Base-by-base conservation (phyloP, 2,113 vertebrate species). In the Hylia prasina region DNA sequence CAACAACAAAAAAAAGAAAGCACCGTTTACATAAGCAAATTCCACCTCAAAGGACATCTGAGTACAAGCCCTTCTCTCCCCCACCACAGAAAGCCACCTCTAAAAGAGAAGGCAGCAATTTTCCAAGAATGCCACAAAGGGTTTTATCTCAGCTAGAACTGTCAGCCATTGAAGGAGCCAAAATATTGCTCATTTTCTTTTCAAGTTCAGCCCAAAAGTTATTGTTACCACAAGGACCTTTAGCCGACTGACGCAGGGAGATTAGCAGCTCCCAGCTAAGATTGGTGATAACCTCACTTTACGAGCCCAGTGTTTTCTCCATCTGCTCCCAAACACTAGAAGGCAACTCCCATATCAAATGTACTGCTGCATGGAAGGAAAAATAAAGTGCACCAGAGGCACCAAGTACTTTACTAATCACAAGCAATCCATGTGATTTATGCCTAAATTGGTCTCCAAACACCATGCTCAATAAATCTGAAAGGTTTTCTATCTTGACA, bases 121-220 rank as follows among this genome's bases (percentile, higher is more conserved):
- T 90, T 68, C 71, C 80, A 85, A 64, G 60, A 91, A 79, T 16
- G 31, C 44, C 60, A 78, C 93, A 60, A 66, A 83, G 51, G 72
- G 61, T 45, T 94, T 95, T 94, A 93, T 89, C 87, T 95, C 84
- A 64, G 70, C 64, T 42, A 89, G 61, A 70, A 42, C 57, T 84
- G 57, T n/a, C 40, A 23, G 16, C 80, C 40, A 27, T 6, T 37
- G 64, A 77, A 40, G 68, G 60, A 90, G 89, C 31, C 94, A 94
- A 95, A 95, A 94, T 15, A 76, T 18, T 42, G 65, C 53, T 95
- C 80, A 57, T 91, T 95, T 90, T 82, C 82, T 85, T 89, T 88
- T 22, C 77, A 40, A 73, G 65, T n/a, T 37, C 77, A 95, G 83
- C 60, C 83, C 80, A 37, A 82, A 78, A 39, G 60, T 76, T 64